Evolutionary conservation across 92 coral and sea anemone species (phyloP).

Genomic region (Phenganax marumi): DNA sequence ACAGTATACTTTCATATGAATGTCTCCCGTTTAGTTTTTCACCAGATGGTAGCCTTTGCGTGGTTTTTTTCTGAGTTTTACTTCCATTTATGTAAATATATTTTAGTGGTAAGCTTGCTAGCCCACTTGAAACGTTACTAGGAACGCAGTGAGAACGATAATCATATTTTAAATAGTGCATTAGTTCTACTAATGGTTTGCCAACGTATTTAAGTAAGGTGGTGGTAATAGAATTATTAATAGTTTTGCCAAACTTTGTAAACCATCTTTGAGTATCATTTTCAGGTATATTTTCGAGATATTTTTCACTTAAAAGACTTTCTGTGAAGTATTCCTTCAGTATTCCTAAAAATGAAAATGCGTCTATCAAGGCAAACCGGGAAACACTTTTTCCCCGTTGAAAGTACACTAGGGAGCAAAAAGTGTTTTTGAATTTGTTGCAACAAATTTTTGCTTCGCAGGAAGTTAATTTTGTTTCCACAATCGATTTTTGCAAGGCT

Average conservation of each 20-base stretch:
- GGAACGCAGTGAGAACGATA: slow-evolving; percentile 85
- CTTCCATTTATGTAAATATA: slow-evolving; percentile 69
- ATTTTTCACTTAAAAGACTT: slow-evolving; percentile 63
- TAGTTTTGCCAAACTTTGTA: slow-evolving; percentile 49
- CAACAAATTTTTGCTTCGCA: too few species aligned
- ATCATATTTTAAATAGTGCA: slow-evolving; percentile 67
- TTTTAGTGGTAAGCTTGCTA: slow-evolving; percentile 76
- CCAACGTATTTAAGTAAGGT: slow-evolving; percentile 76
- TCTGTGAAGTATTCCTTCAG: slow-evolving; percentile 54
- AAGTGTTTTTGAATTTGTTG: too few species aligned
- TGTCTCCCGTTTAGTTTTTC: slow-evolving; percentile 68
- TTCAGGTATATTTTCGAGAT: slow-evolving; percentile 47
- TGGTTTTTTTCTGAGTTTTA: slow-evolving; percentile 62
- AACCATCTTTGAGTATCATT: slow-evolving; percentile 61
- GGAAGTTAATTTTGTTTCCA: too few species aligned
- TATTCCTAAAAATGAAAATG: slow-evolving; percentile 44
- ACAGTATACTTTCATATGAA: slow-evolving; percentile 81
- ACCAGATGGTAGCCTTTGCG: slow-evolving; percentile 67
- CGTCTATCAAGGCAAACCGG: too few species aligned
- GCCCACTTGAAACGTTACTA: slow-evolving; percentile 87
- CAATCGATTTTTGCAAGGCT: too few species aligned
- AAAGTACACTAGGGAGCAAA: too few species aligned
- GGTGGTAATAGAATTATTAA: slow-evolving; percentile 56
- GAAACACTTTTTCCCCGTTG: too few species aligned
- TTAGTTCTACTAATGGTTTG: slow-evolving; percentile 65